Evolutionary conservation across 2,113 vertebrate species (phyloP).

Genomic region (Xyliphius kryptos): DNA sequence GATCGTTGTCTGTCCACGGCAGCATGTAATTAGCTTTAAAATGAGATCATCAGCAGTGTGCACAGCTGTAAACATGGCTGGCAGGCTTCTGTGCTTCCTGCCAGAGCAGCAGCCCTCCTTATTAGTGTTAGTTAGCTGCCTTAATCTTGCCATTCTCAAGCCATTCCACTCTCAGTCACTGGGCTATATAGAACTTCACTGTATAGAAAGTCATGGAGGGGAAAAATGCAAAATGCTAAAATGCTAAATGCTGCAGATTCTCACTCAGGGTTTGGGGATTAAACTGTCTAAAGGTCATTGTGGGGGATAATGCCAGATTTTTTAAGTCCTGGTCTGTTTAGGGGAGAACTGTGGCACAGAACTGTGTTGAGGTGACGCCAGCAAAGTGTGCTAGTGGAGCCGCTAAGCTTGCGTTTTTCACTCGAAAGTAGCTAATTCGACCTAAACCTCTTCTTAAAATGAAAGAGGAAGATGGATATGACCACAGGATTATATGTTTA

Average conservation of each 20-base stretch:
- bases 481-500: constrained; percentile 22
- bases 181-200: constrained; percentile 13
- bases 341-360: neutral
- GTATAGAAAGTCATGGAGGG: constrained; percentile 3
- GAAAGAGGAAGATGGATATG: constrained; percentile 13
- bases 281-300: no score
- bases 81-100: constrained; percentile 47
- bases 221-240: no score
- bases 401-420: constrained; percentile 10
- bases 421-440: constrained; percentile 17
- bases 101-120: constrained; percentile 31
- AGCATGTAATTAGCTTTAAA: constrained; percentile 68
- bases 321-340: constrained; percentile 3
- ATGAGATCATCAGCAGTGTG: constrained; percentile 58
- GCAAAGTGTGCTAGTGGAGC: constrained; percentile 3
- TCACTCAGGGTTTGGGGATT: constrained; percentile 19
- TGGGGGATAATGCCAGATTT: no score
- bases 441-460: constrained; percentile 15
- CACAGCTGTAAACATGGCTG: constrained; percentile 51
- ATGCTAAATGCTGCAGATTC: constrained; percentile 1
- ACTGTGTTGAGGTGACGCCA: constrained; percentile 10
- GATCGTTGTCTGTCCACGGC: constrained; percentile 58
- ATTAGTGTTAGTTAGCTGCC: constrained; percentile 41
- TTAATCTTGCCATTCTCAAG: constrained; percentile 44
- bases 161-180: constrained; percentile 12